Conservation (phyloP, 2,113 vertebrate species). For the Bos javanicus region DNA sequence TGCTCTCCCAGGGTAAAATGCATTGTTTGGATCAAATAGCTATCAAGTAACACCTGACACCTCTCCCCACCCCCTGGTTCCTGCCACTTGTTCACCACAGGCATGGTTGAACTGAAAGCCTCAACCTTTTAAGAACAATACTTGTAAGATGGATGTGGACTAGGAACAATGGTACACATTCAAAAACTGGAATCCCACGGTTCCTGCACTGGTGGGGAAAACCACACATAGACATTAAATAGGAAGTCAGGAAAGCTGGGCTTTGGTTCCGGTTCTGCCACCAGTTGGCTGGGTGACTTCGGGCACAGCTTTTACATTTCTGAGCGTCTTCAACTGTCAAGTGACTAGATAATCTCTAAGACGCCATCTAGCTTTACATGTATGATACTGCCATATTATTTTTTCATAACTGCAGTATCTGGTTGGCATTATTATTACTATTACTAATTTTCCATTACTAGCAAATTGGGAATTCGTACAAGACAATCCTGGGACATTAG, state of each 20-base stretch:
- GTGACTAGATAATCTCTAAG: not conserved
- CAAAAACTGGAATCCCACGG: not conserved
- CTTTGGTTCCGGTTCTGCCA: not conserved
- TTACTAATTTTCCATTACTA: not conserved
- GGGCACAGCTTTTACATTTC: not conserved
- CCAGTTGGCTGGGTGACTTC: not conserved
- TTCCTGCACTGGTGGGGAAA: not conserved
- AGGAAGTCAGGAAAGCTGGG: not conserved
- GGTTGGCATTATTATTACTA: not conserved
- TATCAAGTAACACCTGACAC: not conserved
- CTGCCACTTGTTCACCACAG: not conserved
- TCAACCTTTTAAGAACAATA: slow-evolving; percentile 3
- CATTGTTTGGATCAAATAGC: not conserved
- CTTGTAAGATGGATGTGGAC: not conserved
- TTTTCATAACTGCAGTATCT: not conserved
- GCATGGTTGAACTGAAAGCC: not conserved
- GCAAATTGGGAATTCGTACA: not conserved
- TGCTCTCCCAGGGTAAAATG: not conserved
- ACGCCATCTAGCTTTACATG: not conserved
- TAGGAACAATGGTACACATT: not conserved
- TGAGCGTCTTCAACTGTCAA: not conserved
- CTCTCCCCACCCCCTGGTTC: not conserved
- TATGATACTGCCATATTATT: not conserved
- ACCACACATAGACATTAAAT: not conserved
- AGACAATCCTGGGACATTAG: not conserved